phyloP scores from a whole-genome alignment of 2,888 invertebrate genomes.

The Drosophila atripex region DNA sequence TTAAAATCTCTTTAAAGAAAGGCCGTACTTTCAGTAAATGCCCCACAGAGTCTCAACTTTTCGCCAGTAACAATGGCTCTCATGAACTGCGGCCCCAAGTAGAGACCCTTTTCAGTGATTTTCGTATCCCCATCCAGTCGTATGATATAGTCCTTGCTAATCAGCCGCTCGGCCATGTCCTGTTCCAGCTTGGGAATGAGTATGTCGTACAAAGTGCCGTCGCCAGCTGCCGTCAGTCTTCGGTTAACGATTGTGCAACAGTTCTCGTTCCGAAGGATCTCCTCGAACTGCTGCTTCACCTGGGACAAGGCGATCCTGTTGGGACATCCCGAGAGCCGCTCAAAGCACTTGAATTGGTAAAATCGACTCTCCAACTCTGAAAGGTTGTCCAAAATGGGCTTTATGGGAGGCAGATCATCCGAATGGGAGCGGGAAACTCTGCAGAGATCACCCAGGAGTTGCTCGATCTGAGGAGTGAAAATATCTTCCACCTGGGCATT shows the following conservation, averaged over 20 bases:
- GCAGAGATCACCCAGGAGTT: conserved; percentile 69
- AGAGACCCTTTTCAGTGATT: conserved; percentile 56
- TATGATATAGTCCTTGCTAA: conserved; percentile 85
- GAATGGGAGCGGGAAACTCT: conserved; percentile 74
- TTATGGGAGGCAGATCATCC: conserved; percentile 50
- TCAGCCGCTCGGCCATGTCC: conserved; percentile 64
- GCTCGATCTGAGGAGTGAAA: conserved; percentile 70
- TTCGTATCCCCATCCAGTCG: conserved; percentile 82
- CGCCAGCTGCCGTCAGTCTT: conserved; percentile 41
- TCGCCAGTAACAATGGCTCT: conserved; percentile 88
- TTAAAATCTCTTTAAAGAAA: conserved; percentile 83
- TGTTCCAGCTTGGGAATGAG: conserved; percentile 58
- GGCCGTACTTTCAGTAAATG: conserved; percentile 91
- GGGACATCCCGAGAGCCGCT: conserved; percentile 60
- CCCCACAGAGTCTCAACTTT: conserved; percentile 88
- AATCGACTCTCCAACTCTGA: conserved; percentile 74
- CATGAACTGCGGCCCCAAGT: conserved; percentile 82
- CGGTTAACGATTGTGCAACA: conserved; percentile 63
- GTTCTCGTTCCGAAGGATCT: conserved; percentile 67
- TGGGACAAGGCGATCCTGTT: conserved; percentile 29
- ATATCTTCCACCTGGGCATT: conserved; percentile 72
- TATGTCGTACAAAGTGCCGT: conserved; percentile 50
- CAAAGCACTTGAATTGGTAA: conserved; percentile 82
- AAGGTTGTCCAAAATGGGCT: conserved; percentile 60
- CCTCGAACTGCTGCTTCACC: conserved; percentile 67